Percentiles rank a stretch among this genome's conserved stretches.
phyloP scores from a whole-genome alignment of 1,140 invertebrate species.

The Gonioctena quinquepunctata region DNA sequence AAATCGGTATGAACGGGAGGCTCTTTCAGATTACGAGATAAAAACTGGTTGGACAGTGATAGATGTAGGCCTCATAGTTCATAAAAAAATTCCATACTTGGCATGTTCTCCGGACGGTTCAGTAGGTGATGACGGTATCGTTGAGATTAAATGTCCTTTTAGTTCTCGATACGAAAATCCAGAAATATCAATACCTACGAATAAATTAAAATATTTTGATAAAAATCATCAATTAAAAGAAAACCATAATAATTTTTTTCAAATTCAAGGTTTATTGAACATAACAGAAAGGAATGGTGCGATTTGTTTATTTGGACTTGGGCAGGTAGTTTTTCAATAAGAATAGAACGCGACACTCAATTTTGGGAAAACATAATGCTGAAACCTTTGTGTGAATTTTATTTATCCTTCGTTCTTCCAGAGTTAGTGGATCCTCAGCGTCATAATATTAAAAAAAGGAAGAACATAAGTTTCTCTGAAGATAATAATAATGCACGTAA shows the following conservation, averaged over 20 bases:
- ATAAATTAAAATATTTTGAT: constrained; percentile 13
- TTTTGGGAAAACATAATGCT: constrained; percentile 12
- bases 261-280: constrained; percentile 20
- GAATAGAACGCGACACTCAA: constrained; percentile 6
- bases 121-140: constrained; percentile 11
- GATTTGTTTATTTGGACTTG: constrained; percentile 11
- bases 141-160: constrained; percentile 29
- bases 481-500: neutral
- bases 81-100: constrained; percentile 9
- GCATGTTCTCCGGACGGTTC: constrained; percentile 23
- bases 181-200: neutral
- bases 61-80: neutral
- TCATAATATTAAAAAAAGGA: neutral
- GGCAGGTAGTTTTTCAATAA: neutral
- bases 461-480: neutral
- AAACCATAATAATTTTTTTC: constrained; percentile 20
- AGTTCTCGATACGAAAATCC: constrained; percentile 8
- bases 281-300: constrained; percentile 6
- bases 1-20: neutral
- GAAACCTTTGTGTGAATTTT: constrained; percentile 6
- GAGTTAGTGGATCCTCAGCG: neutral
- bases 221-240: neutral
- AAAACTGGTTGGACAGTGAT: neutral
- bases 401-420: constrained; percentile 1
- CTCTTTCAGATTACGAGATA: neutral